A percentile compares a stretch with the other conserved stretches of the same genome.
Evolutionary conservation across 2,888 invertebrate genomes (phyloP).

Genomic region (Alentia gelatinosa): DNA sequence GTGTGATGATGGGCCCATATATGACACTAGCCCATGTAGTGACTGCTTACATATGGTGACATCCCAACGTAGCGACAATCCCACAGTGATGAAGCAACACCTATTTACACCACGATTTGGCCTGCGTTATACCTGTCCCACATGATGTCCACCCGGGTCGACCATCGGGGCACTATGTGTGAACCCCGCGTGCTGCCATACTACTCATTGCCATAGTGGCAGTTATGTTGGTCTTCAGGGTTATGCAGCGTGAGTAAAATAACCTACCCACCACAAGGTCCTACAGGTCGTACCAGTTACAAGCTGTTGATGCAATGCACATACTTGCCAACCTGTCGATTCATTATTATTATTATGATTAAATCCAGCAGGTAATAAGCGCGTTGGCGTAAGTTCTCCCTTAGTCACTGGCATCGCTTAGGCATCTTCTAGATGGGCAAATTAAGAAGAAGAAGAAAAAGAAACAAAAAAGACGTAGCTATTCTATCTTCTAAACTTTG

Average conservation of each 20-base stretch:
- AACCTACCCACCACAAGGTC: neutral
- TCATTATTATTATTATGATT: too few relatives aligned
- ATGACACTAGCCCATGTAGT: neutral
- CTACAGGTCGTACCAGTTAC: constrained; percentile 13
- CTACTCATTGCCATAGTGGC: neutral
- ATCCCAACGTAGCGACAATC: too few relatives aligned
- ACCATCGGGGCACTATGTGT: too few relatives aligned
- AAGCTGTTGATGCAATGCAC: constrained; percentile 48
- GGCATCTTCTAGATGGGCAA: neutral
- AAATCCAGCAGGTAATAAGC: neutral
- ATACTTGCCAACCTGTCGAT: constrained; percentile 44
- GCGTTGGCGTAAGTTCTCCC: neutral
- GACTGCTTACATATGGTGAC: too few relatives aligned
- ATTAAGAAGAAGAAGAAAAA: neutral
- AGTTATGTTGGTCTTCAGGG: neutral
- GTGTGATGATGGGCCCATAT: neutral
- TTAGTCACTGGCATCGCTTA: constrained; percentile 15
- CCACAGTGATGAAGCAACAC: too few relatives aligned
- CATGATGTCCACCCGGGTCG: too few relatives aligned
- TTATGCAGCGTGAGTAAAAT: neutral
- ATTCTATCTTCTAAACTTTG: neutral
- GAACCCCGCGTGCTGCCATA: neutral
- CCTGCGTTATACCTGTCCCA: too few relatives aligned
- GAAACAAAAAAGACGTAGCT: neutral
- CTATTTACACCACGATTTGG: too few relatives aligned